These are phyloP conservation scores for Piprites chloris DNA, from an alignment of 2,113 vertebrate species.

Conservation along the genomic window DNA sequence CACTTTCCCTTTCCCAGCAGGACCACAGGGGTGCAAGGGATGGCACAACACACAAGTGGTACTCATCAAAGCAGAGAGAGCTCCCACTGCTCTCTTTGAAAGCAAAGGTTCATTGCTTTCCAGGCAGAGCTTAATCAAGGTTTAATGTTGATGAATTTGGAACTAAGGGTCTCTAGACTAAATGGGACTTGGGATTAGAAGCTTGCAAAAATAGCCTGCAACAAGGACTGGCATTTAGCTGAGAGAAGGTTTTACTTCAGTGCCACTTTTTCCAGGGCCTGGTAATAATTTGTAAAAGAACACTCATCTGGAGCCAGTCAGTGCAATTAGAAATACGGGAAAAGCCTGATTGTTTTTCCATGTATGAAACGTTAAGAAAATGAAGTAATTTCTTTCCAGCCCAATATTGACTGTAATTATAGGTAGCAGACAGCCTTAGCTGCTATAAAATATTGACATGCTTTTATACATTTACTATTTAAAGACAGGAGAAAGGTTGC, in stretches of 20 bases:
- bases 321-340: constrained; percentile 67
- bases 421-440: constrained; percentile 54
- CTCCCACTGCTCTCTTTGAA: background rate
- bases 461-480: constrained; percentile 61
- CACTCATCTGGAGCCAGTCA: constrained; percentile 37
- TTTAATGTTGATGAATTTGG: constrained; percentile 35
- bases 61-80: background rate
- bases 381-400: constrained; percentile 60
- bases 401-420: constrained; percentile 71
- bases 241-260: constrained; percentile 35
- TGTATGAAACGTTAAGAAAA: constrained; percentile 73
- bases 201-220: constrained; percentile 1
- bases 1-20: background rate
- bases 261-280: constrained; percentile 35
- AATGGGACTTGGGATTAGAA: background rate
- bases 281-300: constrained; percentile 68
- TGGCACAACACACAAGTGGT: background rate
- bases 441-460: constrained; percentile 57
- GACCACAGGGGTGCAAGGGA: background rate
- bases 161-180: constrained; percentile 8
- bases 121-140: constrained; percentile 48
- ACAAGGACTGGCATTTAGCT: constrained; percentile 23
- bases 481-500: constrained; percentile 20
- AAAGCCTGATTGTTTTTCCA: constrained; percentile 71
- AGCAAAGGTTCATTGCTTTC: constrained; percentile 36